Evolutionary conservation across 2,113 vertebrate species (phyloP).

Genomic region (Onychostoma macrolepis): DNA sequence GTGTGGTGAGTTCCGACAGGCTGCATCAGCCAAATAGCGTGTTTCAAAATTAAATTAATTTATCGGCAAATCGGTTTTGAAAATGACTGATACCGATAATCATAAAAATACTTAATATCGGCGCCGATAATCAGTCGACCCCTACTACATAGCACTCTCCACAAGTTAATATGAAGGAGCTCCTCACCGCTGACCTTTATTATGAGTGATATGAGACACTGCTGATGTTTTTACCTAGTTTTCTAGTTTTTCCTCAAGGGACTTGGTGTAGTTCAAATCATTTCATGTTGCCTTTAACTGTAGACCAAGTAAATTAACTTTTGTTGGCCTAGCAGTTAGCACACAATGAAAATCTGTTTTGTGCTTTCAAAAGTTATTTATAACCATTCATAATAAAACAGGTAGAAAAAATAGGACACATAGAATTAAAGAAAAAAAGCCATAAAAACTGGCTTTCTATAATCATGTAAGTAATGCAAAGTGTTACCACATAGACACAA

Average conservation of each 20-base stretch:
- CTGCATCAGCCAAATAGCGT: too few relatives aligned
- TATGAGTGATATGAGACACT: constrained; percentile 14
- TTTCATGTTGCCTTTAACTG: neutral
- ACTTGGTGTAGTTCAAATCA: neutral
- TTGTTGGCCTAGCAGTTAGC: neutral
- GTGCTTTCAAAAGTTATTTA: neutral
- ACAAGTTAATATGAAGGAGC: neutral
- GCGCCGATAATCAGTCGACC: too few relatives aligned
- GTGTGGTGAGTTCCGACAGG: too few relatives aligned
- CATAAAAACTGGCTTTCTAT: neutral
- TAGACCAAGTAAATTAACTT: neutral
- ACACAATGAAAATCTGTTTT: neutral
- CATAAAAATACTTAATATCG: too few relatives aligned
- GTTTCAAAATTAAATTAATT: too few relatives aligned
- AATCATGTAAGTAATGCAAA: neutral
- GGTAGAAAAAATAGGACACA: neutral
- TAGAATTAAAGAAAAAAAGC: neutral
- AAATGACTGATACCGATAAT: too few relatives aligned
- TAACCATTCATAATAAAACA: neutral
- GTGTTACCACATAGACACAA: neutral
- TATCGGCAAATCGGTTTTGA: too few relatives aligned
- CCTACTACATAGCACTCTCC: neutral
- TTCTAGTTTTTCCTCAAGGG: neutral
- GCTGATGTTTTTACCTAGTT: neutral
- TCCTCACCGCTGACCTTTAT: neutral